A percentile compares a stretch with the other conserved stretches of the same genome.
These are phyloP conservation scores for Melipona beecheii DNA, from an alignment of 2,888 invertebrate genomes.

Conservation along the genomic window DNA sequence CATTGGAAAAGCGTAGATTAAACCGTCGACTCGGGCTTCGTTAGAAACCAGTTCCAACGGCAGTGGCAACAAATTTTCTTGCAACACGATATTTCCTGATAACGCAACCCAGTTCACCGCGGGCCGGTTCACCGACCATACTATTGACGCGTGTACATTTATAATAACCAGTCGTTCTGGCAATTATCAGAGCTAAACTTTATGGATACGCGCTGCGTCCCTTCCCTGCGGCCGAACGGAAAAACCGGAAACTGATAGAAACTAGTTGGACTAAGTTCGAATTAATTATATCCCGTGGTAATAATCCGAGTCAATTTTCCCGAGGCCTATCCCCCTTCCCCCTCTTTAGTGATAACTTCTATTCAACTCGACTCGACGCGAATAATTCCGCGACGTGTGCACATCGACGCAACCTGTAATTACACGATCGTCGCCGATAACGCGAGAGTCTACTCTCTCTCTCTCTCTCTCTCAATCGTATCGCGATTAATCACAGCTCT, in stretches of 20 bases:
- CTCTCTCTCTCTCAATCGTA: neutral
- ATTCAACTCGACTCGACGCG: neutral
- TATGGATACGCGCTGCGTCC: neutral
- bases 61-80: slow-evolving; percentile 46
- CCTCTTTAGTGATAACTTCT: slow-evolving; percentile 9
- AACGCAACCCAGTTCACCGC: slow-evolving; percentile 41
- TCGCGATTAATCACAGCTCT: slow-evolving; percentile 33
- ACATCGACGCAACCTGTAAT: slow-evolving; percentile 30
- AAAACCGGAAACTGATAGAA: slow-evolving; percentile 35
- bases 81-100: slow-evolving; percentile 43
- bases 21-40: slow-evolving; percentile 4
- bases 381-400: slow-evolving; percentile 23
- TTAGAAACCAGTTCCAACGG: slow-evolving; percentile 57
- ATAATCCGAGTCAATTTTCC: slow-evolving; percentile 25
- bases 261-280: slow-evolving; percentile 9
- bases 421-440: slow-evolving; percentile 49
- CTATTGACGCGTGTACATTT: slow-evolving; percentile 14
- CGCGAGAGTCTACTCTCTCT: neutral
- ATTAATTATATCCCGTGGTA: slow-evolving; percentile 29
- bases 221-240: neutral
- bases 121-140: neutral
- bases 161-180: slow-evolving; percentile 16
- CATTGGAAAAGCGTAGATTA: slow-evolving; percentile 24
- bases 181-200: slow-evolving; percentile 36
- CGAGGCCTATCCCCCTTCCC: neutral